These are phyloP conservation scores for Furcula furcula DNA, from an alignment of 2,888 invertebrate genomes.

Conservation along the genomic window DNA sequence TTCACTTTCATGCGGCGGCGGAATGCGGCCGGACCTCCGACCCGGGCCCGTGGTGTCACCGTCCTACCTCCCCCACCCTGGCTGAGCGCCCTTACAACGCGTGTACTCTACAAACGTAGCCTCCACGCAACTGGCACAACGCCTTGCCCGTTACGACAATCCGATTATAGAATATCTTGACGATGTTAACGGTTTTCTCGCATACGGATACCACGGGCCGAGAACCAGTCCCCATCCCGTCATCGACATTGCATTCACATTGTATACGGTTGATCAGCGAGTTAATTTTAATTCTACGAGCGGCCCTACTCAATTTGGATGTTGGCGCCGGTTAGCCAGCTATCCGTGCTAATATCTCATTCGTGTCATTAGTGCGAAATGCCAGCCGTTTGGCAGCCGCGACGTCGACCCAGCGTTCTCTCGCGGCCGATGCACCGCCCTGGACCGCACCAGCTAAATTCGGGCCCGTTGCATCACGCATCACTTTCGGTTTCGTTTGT, in stretches of 20 bases:
- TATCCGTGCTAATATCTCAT: constrained; percentile 79
- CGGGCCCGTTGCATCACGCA: constrained; percentile 78
- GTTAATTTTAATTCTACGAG: constrained; percentile 60
- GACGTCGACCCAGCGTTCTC: constrained; percentile 56
- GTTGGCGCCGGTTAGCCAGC: constrained; percentile 51
- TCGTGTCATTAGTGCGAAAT: constrained; percentile 81
- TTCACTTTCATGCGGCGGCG: constrained; percentile 77
- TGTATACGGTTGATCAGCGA: constrained; percentile 31
- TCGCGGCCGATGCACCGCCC: constrained; percentile 72
- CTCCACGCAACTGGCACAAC: constrained; percentile 42
- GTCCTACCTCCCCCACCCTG: constrained; percentile 30
- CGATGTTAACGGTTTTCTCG: constrained; percentile 43
- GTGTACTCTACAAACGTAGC: constrained; percentile 18
- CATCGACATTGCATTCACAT: constrained; percentile 12
- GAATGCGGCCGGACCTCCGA: constrained; percentile 80
- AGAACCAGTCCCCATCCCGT: constrained; percentile 28
- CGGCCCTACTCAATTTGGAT: constrained; percentile 56
- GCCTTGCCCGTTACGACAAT: constrained; percentile 33
- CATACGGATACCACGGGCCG: constrained; percentile 19
- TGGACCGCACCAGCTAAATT: constrained; percentile 70
- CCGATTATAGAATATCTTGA: constrained; percentile 41
- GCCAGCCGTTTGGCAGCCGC: constrained; percentile 75
- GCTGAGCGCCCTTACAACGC: constrained; percentile 23
- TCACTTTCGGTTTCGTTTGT: constrained; percentile 80
- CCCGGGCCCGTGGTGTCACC: constrained; percentile 57